phyloP scores from a whole-genome alignment of 2,797 vertebrate species.

The Xenops minutus region DNA sequence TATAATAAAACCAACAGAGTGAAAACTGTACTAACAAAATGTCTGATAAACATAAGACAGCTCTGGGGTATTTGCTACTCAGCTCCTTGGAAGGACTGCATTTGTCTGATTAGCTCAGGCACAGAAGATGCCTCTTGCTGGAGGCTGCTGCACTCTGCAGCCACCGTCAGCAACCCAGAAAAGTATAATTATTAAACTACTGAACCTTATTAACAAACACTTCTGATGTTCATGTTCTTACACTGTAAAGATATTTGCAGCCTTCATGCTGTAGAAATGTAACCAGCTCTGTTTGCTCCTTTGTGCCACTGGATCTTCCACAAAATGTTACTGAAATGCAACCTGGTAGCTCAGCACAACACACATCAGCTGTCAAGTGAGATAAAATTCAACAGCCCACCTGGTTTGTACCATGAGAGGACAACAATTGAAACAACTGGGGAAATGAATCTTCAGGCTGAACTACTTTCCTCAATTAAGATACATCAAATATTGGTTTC shows the following conservation, averaged over 20 bases:
- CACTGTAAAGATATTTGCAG: background rate
- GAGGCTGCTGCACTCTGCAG: constrained; percentile 46
- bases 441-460: background rate
- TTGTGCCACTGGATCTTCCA: background rate
- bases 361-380: background rate
- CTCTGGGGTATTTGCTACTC: constrained; percentile 27
- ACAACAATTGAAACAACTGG: background rate
- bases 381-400: background rate
- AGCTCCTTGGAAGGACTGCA: constrained; percentile 21
- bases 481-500: background rate
- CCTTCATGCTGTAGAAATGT: background rate
- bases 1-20: constrained; percentile 11
- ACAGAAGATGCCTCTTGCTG: background rate
- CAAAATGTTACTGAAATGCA: background rate
- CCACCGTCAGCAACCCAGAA: constrained; percentile 6
- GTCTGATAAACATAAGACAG: constrained; percentile 30
- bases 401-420: background rate
- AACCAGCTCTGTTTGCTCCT: background rate
- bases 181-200: constrained; percentile 18
- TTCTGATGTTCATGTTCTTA: background rate
- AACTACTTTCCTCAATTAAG: background rate
- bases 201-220: constrained; percentile 16
- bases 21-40: constrained; percentile 6
- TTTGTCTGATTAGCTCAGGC: constrained; percentile 29
- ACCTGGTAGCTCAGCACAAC: background rate